Base-by-base conservation (phyloP, 2,888 invertebrate species). In the Drosophila anomalata region DNA sequence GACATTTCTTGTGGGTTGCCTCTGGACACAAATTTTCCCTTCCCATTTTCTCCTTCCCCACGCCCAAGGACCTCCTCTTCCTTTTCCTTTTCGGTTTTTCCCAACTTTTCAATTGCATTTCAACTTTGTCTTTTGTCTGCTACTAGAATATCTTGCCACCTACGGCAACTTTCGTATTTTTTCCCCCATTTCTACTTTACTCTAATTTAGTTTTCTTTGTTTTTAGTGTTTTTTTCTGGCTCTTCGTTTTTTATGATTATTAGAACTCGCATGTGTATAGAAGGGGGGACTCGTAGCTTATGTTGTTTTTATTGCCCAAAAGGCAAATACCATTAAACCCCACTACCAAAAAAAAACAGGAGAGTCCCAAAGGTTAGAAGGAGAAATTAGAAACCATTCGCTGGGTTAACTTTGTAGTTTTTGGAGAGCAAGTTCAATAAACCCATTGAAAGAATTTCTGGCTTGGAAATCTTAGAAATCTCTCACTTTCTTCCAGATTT, bases 91-190 rank as follows among this genome's bases (percentile, higher is more conserved):
- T 14, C n/a, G 47, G 33, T 22, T 60, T 51, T 46, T 48, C 51
- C 54, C 71, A 84, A 80, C 75, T 80, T 81, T 84, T 81, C 84
- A 81, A 81, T 84, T 81, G 78, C 78, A 81, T 84, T 81, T 78
- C 57, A 78, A 80, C 75, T 78, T 84, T 74, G 67, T 80, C 81
- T 78, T 51, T 78, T 61, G 68, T 69, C 70, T 77, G 75, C 73
- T 70, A 66, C 47, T 24, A 69, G 67, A 71, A 58, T 55, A 53
- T 56, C 36, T 2, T 66, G 47, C 39, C 56, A 48, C 33, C 60
- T 20, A 31, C 14, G 17, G n/a, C 11, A 39, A 47, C 26, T 20
- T 11, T 6, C n/a, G 51, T 41, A 70, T 47, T 54, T 59, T 14
- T 60, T 62, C 29, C 29, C 77, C 46, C 47, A 17, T 42, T 46